phyloP scores from a whole-genome alignment of 2,113 vertebrate genomes.

The Lophochroa leadbeateri region DNA sequence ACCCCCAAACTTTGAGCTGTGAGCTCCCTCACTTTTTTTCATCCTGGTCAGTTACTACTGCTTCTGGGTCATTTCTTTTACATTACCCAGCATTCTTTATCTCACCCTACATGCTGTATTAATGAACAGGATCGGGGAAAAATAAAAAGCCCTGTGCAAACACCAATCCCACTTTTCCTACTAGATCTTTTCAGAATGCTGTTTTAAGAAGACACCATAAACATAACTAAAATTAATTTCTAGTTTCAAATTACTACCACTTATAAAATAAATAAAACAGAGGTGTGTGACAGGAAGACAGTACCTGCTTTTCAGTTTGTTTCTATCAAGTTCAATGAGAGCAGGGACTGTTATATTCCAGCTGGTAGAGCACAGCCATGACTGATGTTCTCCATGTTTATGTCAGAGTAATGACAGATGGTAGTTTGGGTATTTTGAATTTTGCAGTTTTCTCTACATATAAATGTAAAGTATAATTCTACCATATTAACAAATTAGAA shows the following conservation, averaged over 20 bases:
- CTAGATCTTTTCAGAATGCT: not conserved
- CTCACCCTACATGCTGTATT: not conserved
- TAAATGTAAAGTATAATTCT: not conserved
- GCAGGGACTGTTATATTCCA: not conserved
- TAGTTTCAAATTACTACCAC: not conserved
- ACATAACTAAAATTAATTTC: not conserved
- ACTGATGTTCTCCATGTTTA: accelerated
- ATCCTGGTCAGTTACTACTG: not conserved
- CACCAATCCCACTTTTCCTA: not conserved
- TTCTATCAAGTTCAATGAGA: not conserved
- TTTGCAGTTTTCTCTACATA: not conserved
- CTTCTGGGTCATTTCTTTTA: not conserved
- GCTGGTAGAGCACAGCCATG: not conserved
- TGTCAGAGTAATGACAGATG: not conserved
- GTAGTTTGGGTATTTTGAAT: not conserved
- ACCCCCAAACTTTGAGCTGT: not conserved
- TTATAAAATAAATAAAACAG: not conserved
- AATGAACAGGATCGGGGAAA: not conserved
- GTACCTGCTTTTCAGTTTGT: not conserved
- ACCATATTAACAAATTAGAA: not conserved
- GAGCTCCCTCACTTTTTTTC: not conserved
- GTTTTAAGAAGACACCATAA: not conserved
- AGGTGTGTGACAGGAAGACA: not conserved
- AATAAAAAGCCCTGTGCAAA: not conserved
- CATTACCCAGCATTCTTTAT: not conserved